Evolutionary conservation across 2,113 vertebrate genomes (phyloP).

Genomic region (Nematolebias whitei): DNA sequence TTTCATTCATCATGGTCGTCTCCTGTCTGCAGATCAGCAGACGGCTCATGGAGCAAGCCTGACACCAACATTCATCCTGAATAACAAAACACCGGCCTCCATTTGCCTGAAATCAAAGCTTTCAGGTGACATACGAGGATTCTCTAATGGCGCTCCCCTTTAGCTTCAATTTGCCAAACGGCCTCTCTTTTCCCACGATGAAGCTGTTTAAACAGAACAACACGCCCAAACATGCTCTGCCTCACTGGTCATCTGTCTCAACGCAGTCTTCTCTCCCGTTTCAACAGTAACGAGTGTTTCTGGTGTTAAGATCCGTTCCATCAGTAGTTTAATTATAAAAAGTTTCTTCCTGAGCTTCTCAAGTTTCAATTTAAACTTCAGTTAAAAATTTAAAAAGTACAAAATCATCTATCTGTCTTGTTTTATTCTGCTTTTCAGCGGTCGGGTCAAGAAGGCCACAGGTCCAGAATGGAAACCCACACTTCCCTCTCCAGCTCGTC

Average conservation of each 20-base stretch:
- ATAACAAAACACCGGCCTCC: conserved; percentile 11
- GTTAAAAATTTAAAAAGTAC: background rate
- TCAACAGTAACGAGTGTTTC: conserved; percentile 22
- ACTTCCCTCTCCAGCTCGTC: no score
- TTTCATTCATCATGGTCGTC: background rate
- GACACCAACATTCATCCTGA: background rate
- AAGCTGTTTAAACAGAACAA: conserved; percentile 34
- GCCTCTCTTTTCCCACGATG: conserved; percentile 4
- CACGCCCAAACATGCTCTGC: background rate
- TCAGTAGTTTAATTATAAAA: conserved; percentile 31
- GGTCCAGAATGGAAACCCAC: no score
- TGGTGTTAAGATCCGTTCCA: conserved; percentile 1
- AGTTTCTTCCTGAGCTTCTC: conserved; percentile 20
- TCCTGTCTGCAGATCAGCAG: conserved; percentile 9
- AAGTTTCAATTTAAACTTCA: conserved; percentile 11
- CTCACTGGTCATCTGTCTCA: conserved; percentile 12
- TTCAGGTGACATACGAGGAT: background rate
- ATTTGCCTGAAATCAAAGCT: background rate
- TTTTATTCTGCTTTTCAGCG: no score
- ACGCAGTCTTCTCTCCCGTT: background rate
- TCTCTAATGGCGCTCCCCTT: background rate
- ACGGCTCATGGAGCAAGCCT: background rate
- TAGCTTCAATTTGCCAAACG: background rate
- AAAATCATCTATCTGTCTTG: no score
- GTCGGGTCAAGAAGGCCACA: no score